A percentile compares a stretch with the other conserved stretches of the same genome.
Evolutionary conservation across 1,140 invertebrate genomes (phyloP).

Genomic region (Oppia nitens): DNA sequence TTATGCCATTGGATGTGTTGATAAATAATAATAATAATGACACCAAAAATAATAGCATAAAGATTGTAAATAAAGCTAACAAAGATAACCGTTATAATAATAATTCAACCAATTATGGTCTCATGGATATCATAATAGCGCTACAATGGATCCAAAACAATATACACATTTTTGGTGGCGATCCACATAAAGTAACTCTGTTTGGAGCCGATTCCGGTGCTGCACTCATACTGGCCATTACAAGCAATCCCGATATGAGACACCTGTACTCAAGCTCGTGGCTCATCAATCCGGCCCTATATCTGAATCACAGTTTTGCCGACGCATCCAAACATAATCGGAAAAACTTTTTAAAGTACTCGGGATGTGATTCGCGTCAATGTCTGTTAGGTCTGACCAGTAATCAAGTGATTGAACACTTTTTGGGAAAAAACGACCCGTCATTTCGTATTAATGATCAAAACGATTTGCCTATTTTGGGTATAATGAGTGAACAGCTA

Average conservation of each 20-base stretch:
- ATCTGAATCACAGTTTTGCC: conserved; percentile 16
- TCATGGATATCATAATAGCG: conserved; percentile 32
- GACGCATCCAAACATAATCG: conserved; percentile 10
- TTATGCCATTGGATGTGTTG: conserved; percentile 19
- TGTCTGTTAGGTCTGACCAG: conserved; percentile 12
- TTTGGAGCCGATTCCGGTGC: conserved; percentile 22
- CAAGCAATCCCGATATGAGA: conserved; percentile 13
- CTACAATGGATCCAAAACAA: conserved; percentile 33
- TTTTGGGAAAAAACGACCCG: conserved; percentile 21
- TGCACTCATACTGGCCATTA: conserved; percentile 19
- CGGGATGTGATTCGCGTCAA: conserved; percentile 4
- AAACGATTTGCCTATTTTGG: conserved; percentile 22
- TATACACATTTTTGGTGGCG: conserved; percentile 31
- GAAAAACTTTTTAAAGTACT: conserved; percentile 7
- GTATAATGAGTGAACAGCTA: conserved; percentile 21
- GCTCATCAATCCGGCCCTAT: conserved; percentile 19
- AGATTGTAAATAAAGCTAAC: conserved; percentile 19
- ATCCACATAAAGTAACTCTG: conserved; percentile 25
- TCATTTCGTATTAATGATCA: conserved; percentile 22
- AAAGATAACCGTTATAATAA: conserved; percentile 26
- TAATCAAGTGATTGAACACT: conserved; percentile 13
- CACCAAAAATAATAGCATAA: no score
- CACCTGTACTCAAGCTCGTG: conserved; percentile 16
- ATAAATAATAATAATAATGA: conserved; percentile 5
- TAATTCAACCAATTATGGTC: conserved; percentile 32